Percentiles rank a stretch among this genome's conserved stretches.
phyloP scores from a whole-genome alignment of 2,888 invertebrate species.

The Cylloceria caligata region DNA sequence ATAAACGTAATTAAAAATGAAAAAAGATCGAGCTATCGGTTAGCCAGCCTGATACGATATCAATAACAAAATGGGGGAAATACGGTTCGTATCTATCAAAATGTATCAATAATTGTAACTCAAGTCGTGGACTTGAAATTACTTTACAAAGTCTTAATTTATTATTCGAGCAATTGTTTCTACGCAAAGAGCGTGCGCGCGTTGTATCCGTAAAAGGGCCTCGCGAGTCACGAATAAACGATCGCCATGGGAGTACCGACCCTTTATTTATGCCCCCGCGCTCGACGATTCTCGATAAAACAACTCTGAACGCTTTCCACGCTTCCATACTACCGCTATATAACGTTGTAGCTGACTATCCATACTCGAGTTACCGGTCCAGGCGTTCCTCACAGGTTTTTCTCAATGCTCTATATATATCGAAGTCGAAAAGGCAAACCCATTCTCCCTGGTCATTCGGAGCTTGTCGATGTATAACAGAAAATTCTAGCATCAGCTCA shows the following conservation, averaged over 20 bases:
- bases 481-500: slow-evolving; percentile 56
- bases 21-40: too few species aligned
- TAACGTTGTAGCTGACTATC: slow-evolving; percentile 60
- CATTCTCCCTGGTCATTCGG: slow-evolving; percentile 57
- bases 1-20: too few species aligned
- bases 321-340: slow-evolving; percentile 53
- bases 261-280: slow-evolving; percentile 73
- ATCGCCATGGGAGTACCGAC: slow-evolving; percentile 79
- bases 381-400: slow-evolving; percentile 28
- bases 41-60: background rate
- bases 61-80: background rate
- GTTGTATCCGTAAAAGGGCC: slow-evolving; percentile 68
- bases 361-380: slow-evolving; percentile 34
- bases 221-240: slow-evolving; percentile 75
- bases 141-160: background rate
- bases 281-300: slow-evolving; percentile 70
- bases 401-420: slow-evolving; percentile 32
- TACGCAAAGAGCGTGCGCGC: slow-evolving; percentile 50
- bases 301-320: slow-evolving; percentile 57
- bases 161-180: slow-evolving; percentile 4
- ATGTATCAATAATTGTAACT: background rate
- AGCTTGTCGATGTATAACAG: slow-evolving; percentile 34
- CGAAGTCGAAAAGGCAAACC: slow-evolving; percentile 29
- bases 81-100: background rate
- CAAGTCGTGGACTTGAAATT: background rate